Conservation (phyloP, 2,113 vertebrate genomes). For the Leptocoma aspasia region DNA sequence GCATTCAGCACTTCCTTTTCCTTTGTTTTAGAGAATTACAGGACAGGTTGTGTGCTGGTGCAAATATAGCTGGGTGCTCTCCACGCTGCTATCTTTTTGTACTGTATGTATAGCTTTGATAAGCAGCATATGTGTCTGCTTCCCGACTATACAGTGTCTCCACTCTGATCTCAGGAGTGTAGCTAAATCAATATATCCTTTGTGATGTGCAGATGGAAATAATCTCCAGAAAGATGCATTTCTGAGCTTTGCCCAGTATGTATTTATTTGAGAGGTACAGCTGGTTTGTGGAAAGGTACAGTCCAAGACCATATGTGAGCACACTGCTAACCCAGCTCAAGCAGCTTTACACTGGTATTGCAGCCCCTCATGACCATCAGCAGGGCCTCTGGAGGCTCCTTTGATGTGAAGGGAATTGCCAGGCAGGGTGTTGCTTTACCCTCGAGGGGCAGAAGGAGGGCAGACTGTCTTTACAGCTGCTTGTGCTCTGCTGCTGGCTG, state of each 20-base stretch:
- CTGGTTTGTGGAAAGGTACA: constrained; percentile 49
- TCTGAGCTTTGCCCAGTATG: constrained; percentile 29
- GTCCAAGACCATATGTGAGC: constrained; percentile 20
- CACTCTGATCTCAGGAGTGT: constrained; percentile 61
- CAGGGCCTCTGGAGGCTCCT: neutral
- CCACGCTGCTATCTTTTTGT: neutral
- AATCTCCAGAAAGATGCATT: constrained; percentile 60
- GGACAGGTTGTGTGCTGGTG: neutral
- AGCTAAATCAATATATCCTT: constrained; percentile 60
- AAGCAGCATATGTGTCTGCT: constrained; percentile 54
- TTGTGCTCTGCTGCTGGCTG: accelerated
- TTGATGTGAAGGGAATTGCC: neutral
- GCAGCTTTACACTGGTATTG: neutral
- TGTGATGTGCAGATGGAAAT: constrained; percentile 65
- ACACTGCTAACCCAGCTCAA: neutral
- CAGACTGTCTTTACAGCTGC: neutral
- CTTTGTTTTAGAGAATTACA: constrained; percentile 42
- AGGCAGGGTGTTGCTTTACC: neutral
- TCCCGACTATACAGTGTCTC: constrained; percentile 25
- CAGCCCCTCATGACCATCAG: neutral
- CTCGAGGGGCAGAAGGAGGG: neutral
- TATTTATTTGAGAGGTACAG: constrained; percentile 56
- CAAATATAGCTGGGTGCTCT: constrained; percentile 17
- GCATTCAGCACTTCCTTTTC: constrained; percentile 9
- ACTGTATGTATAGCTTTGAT: constrained; percentile 39